Conservation (phyloP, 37 sponge, comb jelly and placozoan genomes). For the Spongilla lacustris region DNA sequence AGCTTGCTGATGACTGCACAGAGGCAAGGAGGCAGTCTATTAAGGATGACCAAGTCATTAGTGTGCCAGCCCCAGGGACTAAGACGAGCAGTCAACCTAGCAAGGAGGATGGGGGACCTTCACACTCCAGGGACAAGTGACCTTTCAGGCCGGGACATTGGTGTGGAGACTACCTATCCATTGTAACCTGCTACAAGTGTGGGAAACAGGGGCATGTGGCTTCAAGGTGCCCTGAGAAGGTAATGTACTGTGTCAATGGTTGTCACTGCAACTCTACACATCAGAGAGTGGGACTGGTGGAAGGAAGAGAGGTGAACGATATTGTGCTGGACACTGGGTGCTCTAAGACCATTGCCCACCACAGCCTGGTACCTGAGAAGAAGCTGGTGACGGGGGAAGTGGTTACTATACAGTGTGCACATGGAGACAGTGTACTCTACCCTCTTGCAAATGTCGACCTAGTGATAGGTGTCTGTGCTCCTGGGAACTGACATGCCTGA, state of each 20-base stretch:
- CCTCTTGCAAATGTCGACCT: conserved; percentile 25
- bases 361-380: conserved; percentile 19
- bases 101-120: not conserved
- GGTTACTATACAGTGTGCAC: conserved; percentile 32
- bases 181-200: conserved; percentile 14
- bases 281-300: conserved; percentile 9
- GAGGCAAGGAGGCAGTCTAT: conserved; percentile 3
- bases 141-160: not conserved
- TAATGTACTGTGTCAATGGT: not conserved
- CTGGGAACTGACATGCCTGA: conserved; percentile 33
- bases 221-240: conserved; percentile 5
- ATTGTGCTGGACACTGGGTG: conserved; percentile 34
- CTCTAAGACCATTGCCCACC: conserved; percentile 5
- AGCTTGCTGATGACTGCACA: not conserved
- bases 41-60: not conserved
- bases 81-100: not conserved
- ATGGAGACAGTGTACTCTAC: conserved; percentile 33
- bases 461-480: conserved; percentile 17
- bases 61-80: not conserved
- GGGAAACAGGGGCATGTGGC: conserved; percentile 11
- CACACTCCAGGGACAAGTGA: not conserved
- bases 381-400: conserved; percentile 9
- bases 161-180: not conserved
- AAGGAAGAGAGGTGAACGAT: conserved; percentile 19
- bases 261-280: not conserved